These are phyloP conservation scores for Pandemis cinnamomeana DNA, from an alignment of 2,888 invertebrate species.

Conservation along the genomic window DNA sequence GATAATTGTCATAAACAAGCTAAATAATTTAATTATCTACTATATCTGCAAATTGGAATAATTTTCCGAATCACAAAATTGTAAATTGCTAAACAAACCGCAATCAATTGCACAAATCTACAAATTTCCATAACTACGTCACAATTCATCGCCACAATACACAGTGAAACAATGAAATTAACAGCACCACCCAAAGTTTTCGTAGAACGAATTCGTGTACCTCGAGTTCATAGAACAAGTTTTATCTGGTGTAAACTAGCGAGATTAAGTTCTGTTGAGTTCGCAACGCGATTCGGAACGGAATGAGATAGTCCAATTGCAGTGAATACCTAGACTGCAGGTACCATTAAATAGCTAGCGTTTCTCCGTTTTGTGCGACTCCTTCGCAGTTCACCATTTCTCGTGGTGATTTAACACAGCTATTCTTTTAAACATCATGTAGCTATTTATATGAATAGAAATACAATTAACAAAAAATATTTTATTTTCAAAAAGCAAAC, in stretches of 20 bases:
- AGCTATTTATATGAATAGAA: too few relatives aligned
- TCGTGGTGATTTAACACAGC: too few relatives aligned
- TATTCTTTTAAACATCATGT: too few relatives aligned
- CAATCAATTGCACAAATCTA: conserved; percentile 39
- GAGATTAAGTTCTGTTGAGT: conserved; percentile 58
- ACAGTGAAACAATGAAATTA: conserved; percentile 54
- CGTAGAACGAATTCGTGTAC: conserved; percentile 53
- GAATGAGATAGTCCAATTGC: conserved; percentile 45
- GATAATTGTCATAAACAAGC: neutral
- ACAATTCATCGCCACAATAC: conserved; percentile 36
- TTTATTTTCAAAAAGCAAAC: too few relatives aligned
- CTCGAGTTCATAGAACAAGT: conserved; percentile 48
- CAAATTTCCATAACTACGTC: conserved; percentile 36
- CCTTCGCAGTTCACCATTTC: neutral
- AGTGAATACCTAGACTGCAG: neutral
- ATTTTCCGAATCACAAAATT: conserved; percentile 12
- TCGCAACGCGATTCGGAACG: conserved; percentile 30
- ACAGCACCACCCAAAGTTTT: conserved; percentile 50
- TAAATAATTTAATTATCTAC: neutral
- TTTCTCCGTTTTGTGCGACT: neutral
- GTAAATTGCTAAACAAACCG: conserved; percentile 27
- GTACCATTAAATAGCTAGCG: neutral
- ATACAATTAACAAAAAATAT: too few relatives aligned
- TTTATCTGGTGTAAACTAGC: conserved; percentile 62
- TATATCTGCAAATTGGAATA: neutral